Evolutionary conservation across 1,140 invertebrate species (phyloP), one percentile per base, ranked within the genome.

Genomic region (Neodiprion lecontei): DNA sequence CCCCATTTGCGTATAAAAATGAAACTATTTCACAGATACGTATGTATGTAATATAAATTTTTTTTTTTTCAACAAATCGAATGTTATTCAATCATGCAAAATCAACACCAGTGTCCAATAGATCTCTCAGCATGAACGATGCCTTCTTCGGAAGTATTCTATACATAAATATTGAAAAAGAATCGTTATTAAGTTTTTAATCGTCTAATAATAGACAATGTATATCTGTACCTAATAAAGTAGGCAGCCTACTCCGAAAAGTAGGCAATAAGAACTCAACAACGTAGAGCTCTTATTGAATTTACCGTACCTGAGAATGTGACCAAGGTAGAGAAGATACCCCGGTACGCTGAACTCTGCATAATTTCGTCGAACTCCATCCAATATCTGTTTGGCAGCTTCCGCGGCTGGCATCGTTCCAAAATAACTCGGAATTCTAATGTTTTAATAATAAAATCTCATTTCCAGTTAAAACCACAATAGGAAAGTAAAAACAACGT

Each of bases 91-190:
- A 73, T 89, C 80, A 92, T 76, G 88, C 91, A 85, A 92, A 92
- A 86, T 92, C 91, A 67, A 92, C 91, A 14, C 92, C 92, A n/a
- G 91, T 92, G 74, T 92, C 92, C 47, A 92, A 79, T 69, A 92
- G 82, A 79, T 92, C 91, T 72, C 91, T 85, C 70, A 92, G 86
- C 84, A 91, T 89, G 48, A 91, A 88, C 9, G 91, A 91, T 53
- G 90, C 91, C 74, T 90, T 88, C 76, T 91, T 89, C 23, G 92
- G 92, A 67, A 92, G 81, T 73, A 92, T 89, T 80, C 91, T 90
- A 71, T 74, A 88, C 86, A 77, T 72, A 72, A 74, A 75, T 9
- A 74, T 40, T 47, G 10, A 74, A 76, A 21, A n/a, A 67, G 8
- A 61, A 76, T 68, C 48, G 10, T 72, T 70, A 17, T 40, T 1